These are phyloP conservation scores for Hypomecis atomaria DNA, from an alignment of 2,888 invertebrate species.

Conservation along the genomic window DNA sequence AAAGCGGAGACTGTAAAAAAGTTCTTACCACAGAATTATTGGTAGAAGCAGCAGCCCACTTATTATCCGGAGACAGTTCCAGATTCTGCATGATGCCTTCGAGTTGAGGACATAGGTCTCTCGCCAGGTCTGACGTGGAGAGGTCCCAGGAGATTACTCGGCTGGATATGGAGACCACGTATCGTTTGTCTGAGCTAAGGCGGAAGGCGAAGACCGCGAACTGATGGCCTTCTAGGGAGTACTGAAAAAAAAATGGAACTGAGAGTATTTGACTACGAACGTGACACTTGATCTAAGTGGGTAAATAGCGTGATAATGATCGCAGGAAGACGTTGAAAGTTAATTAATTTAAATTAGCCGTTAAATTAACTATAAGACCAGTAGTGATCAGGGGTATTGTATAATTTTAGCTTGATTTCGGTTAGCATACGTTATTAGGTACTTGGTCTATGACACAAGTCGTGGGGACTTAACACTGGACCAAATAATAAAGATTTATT, in stretches of 20 bases:
- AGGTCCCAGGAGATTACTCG: constrained; percentile 98
- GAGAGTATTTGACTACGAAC: background rate
- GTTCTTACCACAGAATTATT: constrained; percentile 93
- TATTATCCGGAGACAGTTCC: constrained; percentile 96
- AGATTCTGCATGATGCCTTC: constrained; percentile 98
- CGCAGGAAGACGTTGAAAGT: too few species aligned
- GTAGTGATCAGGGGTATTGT: too few species aligned
- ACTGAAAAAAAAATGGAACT: constrained; percentile 81
- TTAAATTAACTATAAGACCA: too few species aligned
- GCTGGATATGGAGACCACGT: constrained; percentile 98
- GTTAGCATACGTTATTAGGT: too few species aligned
- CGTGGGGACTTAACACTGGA: too few species aligned
- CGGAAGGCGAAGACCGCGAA: constrained; percentile 98
- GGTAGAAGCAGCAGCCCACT: constrained; percentile 97
- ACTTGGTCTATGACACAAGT: too few species aligned
- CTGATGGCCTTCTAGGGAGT: constrained; percentile 98
- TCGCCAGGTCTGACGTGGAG: constrained; percentile 96
- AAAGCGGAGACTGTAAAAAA: too few species aligned
- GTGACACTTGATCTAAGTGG: background rate
- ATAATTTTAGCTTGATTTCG: too few species aligned
- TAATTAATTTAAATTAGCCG: too few species aligned
- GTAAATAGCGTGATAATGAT: too few species aligned
- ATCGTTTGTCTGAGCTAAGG: constrained; percentile 94
- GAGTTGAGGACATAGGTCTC: constrained; percentile 95
- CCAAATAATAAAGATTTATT: too few species aligned